Evolutionary conservation across 2,797 vertebrate species (phyloP), one percentile per base, ranked within the genome.

Genomic region (Phoebastria nigripes): DNA sequence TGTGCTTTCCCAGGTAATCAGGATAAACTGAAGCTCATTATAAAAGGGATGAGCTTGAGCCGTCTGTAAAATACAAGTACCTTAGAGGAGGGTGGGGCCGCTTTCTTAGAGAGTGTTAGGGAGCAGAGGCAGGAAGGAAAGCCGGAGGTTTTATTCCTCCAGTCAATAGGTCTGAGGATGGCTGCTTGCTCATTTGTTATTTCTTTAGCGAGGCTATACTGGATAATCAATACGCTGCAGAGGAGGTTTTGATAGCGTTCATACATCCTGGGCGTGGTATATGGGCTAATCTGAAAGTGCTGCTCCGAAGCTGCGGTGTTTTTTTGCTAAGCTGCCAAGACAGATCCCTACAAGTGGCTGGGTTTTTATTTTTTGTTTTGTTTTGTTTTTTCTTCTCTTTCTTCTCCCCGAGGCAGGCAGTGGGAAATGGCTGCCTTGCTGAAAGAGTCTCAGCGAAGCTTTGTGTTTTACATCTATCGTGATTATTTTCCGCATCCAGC

Each of bases 1-100:
- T 95, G 91, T 61, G 90, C 90, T 96, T 90, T 90, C 69, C 93
- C 93, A 97, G 95, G 96, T 96, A 95, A 94, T 89, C 78, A 4
- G 96, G 91, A 93, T 93, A 59, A 96, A 91, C 21, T 21, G 46
- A 9, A 88, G 96, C 88, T 96, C 93, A 3, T 96, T 92, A 94
- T 6, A 2, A 39, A 39, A 56, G 70, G 90, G 95, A 90, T 95
- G 90, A 96, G 92, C 76, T 46, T 47, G 84, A 94, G 93, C 91
- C 8, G 4, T 4, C 39, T 84, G 90, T 89, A 42, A 59, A 62
- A 80, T 2, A 3, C 72, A 5, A 81, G 84, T 2, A 83, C 89
- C 82, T 82, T 42, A 7, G 65, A 61, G 72, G 76, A 49, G 74
- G 95, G 82, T 74, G 84, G 72, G 65, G 77, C n/a, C 0, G 29